Evolutionary conservation across 2,797 vertebrate genomes (phyloP), one percentile per base, ranked within the genome.

Genomic region (Parauchenoglanis punctatus): DNA sequence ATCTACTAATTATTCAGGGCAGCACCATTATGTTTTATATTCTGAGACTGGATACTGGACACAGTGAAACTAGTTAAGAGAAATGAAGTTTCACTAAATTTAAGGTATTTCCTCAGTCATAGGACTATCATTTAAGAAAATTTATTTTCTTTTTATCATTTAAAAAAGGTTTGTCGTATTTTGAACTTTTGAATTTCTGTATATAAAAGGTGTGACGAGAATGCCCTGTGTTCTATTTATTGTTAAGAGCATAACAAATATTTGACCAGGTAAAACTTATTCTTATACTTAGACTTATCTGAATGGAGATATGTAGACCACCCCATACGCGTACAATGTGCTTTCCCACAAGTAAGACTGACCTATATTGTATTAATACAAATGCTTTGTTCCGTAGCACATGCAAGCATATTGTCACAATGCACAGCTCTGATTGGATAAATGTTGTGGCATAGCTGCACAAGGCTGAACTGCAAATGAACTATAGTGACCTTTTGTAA

Each of bases 401-500:
- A 4, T 59, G 31, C 31, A 49, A 31, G 3, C 11, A 52, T 20
- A 31, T 15, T 28, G 25, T 31, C 35, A 31, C 28, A 40, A 0
- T 31, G 63, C 10, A 83, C 63, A 83, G 17, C n/a, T 1, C 35
- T 61, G 56, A 59, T 4, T 81, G 35, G 56, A 15, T 61, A 25
- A 40, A 70, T 46, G 25, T n/a, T 23, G 25, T 56, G 49, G 35
- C 72, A 84, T 10, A 31, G 81, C 10, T 87, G 58, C 58, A 61
- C 17, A 75, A 28, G 46, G 49, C 7, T 68, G 28, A 20, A n/a
- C 17, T 25, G 20, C 20, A 85, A 52, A 80, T 52, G 1, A 82
- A 73, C 49, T n/a, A 63, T 0, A 85, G 28, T 85, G 75, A 81
- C 28, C 61, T 84, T n/a, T 40, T 77, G 23, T 4, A 82, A 35